Percentiles rank a stretch among this genome's conserved stretches.
These are phyloP conservation scores for Selenia dentaria DNA, from an alignment of 2,888 invertebrate species.

Conservation along the genomic window DNA sequence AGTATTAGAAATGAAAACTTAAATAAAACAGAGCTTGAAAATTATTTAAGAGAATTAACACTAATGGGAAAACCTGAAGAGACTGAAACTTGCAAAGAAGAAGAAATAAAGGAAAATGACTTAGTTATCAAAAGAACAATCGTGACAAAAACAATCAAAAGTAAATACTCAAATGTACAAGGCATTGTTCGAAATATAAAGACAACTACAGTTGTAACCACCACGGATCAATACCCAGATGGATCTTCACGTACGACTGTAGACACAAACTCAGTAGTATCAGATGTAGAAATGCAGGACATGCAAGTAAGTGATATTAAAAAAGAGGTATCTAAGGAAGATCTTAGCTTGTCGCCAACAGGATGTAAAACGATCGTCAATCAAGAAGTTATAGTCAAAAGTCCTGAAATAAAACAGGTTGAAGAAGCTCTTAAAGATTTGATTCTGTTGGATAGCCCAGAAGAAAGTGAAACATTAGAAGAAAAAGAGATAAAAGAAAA, in stretches of 20 bases:
- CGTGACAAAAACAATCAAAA: conserved; percentile 39
- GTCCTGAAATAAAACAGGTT: conserved; percentile 17
- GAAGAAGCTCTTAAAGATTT: conserved; percentile 20
- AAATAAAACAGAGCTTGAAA: conserved; percentile 17
- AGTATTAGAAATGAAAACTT: conserved; percentile 30
- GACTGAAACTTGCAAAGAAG: conserved; percentile 38
- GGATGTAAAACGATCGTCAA: too few relatives aligned
- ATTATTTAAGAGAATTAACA: conserved; percentile 36
- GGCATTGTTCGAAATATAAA: conserved; percentile 43
- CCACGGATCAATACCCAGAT: conserved; percentile 51
- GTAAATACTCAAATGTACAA: conserved; percentile 41
- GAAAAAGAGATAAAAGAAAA: conserved; percentile 33
- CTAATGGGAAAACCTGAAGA: conserved; percentile 44
- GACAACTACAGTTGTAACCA: conserved; percentile 42
- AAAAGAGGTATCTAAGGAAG: background rate
- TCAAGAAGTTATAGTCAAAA: too few relatives aligned
- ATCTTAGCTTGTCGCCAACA: too few relatives aligned
- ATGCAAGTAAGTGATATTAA: background rate
- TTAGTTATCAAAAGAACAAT: conserved; percentile 39
- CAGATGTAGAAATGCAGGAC: conserved; percentile 21
- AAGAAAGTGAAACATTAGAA: conserved; percentile 26
- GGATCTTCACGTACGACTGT: conserved; percentile 42
- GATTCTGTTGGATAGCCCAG: conserved; percentile 21
- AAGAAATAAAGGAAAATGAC: conserved; percentile 45
- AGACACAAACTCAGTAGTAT: conserved; percentile 35